These are phyloP conservation scores for Riptortus pedestris DNA, from an alignment of 1,140 invertebrate genomes.

Conservation along the genomic window DNA sequence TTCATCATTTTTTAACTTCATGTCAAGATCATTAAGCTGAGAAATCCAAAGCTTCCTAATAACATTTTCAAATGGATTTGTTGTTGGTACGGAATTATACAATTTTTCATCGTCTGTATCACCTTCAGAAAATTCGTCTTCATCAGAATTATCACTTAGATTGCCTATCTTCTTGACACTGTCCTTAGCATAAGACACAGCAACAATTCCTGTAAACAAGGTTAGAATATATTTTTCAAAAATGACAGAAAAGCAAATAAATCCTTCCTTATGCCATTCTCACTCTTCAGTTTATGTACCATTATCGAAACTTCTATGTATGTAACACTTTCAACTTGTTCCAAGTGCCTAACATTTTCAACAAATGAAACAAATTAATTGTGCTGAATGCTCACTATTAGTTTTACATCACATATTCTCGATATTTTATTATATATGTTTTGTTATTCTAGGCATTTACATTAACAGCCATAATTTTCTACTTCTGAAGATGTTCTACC, in stretches of 20 bases:
- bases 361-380: not conserved
- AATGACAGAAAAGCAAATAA: too few species aligned
- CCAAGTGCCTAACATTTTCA: not conserved
- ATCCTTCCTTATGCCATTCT: too few species aligned
- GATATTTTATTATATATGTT: too few species aligned
- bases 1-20: not conserved
- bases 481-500: too few species aligned
- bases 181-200: conserved; percentile 48
- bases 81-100: not conserved
- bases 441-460: too few species aligned
- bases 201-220: conserved; percentile 43
- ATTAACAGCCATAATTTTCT: too few species aligned
- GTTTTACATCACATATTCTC: not conserved
- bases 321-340: not conserved
- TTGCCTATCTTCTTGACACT: conserved; percentile 32
- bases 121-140: conserved; percentile 14
- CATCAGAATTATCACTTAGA: conserved; percentile 32
- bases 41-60: not conserved
- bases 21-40: not conserved
- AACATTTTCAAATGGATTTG: not conserved
- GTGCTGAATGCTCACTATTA: not conserved
- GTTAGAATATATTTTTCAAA: not conserved
- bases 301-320: not conserved
- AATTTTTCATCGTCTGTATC: conserved; percentile 8
- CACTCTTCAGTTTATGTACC: not conserved